A percentile compares a stretch with the other conserved stretches of the same genome.
Evolutionary conservation across 2,797 vertebrate species (phyloP).

Genomic region (Miichthys miiuy): DNA sequence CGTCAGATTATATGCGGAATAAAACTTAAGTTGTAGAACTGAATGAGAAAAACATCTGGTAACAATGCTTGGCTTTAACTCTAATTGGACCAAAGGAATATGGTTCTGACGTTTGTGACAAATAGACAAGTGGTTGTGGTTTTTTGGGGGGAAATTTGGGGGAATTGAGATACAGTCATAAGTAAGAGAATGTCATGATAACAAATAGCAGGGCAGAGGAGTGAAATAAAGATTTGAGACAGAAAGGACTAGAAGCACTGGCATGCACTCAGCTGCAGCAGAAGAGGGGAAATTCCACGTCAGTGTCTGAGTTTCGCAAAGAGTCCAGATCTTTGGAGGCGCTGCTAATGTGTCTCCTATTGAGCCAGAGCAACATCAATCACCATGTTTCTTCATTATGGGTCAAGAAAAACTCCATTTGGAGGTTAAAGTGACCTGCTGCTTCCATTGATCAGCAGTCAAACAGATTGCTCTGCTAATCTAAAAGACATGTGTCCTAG

Average conservation of each 20-base stretch:
- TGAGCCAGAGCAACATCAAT: slow-evolving; percentile 58
- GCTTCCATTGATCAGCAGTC: slow-evolving; percentile 37
- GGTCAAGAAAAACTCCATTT: slow-evolving; percentile 51
- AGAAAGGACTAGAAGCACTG: slow-evolving; percentile 47
- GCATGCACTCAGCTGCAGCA: slow-evolving; percentile 53
- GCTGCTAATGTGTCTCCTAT: slow-evolving; percentile 52
- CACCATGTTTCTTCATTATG: slow-evolving; percentile 46
- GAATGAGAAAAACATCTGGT: slow-evolving; percentile 55
- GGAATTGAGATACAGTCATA: slow-evolving; percentile 32
- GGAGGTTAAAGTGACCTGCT: slow-evolving; percentile 40
- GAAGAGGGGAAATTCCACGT: slow-evolving; percentile 78
- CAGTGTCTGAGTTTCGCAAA: slow-evolving; percentile 69
- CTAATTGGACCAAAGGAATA: slow-evolving; percentile 28
- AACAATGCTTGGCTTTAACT: slow-evolving; percentile 24
- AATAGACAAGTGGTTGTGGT: slow-evolving; percentile 36
- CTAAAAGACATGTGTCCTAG: slow-evolving; percentile 27
- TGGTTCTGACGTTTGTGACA: slow-evolving; percentile 21
- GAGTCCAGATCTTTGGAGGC: slow-evolving; percentile 61
- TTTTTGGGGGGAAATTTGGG: slow-evolving; percentile 17
- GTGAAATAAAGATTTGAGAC: slow-evolving; percentile 29
- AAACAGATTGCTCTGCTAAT: slow-evolving; percentile 28
- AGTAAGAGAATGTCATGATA: slow-evolving; percentile 14
- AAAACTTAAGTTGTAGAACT: slow-evolving; percentile 9
- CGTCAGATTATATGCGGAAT: slow-evolving; percentile 15
- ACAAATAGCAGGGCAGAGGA: slow-evolving; percentile 35